Conservation (phyloP, 2,797 vertebrate genomes). For the Danio kyathit region DNA sequence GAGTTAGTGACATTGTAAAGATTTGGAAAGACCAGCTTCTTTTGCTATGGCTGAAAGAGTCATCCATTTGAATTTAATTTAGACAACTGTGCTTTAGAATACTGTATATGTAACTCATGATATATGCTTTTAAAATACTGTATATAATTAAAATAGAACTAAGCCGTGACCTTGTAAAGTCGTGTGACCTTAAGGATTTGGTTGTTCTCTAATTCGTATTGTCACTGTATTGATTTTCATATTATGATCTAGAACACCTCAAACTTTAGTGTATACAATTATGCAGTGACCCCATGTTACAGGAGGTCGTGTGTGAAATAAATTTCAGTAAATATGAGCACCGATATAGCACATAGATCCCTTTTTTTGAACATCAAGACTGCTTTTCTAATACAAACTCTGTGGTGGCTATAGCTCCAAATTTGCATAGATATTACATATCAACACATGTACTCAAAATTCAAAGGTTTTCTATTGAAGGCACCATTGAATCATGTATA, state of each 20-base stretch:
- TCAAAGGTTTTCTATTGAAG: conserved; percentile 35
- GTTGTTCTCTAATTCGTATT: no score
- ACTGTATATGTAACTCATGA: no score
- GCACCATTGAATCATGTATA: background rate
- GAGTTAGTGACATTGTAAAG: no score
- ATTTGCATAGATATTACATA: conserved; percentile 56
- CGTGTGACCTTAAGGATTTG: no score
- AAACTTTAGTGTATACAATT: conserved; percentile 6
- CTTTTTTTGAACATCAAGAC: conserved; percentile 18
- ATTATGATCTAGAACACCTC: background rate
- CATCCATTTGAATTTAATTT: no score
- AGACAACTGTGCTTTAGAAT: no score
- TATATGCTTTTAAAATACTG: no score
- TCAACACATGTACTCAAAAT: conserved; percentile 49
- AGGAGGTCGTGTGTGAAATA: conserved; percentile 25
- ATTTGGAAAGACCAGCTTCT: no score
- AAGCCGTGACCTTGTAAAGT: no score
- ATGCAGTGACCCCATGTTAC: conserved; percentile 1
- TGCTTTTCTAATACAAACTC: conserved; percentile 1
- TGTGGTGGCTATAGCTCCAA: conserved; percentile 22
- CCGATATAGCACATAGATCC: background rate
- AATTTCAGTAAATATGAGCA: background rate
- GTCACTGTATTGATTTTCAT: background rate
- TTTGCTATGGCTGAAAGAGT: no score
- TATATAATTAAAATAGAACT: no score